Percentiles rank a stretch among this genome's conserved stretches.
These are phyloP conservation scores for Coleophora deauratella DNA, from an alignment of 2,888 invertebrate species.

Conservation along the genomic window DNA sequence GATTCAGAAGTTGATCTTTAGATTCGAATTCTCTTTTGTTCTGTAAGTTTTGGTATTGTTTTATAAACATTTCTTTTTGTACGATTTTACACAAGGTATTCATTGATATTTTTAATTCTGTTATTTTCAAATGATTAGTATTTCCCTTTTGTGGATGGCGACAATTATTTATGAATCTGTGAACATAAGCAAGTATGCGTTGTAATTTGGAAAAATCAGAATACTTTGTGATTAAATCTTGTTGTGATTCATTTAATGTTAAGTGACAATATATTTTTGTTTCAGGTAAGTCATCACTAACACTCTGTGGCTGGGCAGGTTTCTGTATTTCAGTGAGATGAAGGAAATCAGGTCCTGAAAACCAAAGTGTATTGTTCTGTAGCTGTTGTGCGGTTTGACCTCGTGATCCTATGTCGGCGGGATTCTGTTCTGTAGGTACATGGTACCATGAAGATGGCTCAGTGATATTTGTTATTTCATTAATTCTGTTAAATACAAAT, in stretches of 20 bases:
- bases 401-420: conserved; percentile 12
- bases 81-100: background rate
- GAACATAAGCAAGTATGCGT: conserved; percentile 6
- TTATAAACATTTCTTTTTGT: background rate
- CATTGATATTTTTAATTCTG: background rate
- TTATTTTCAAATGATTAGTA: background rate
- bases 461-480: conserved; percentile 8
- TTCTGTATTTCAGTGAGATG: conserved; percentile 3
- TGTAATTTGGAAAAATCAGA: conserved; percentile 8
- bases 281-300: background rate
- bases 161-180: conserved; percentile 13
- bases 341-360: conserved; percentile 8
- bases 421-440: conserved; percentile 10
- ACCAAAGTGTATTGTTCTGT: conserved; percentile 3
- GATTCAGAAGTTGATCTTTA: conserved; percentile 1
- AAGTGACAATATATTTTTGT: conserved; percentile 2
- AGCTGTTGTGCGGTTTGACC: conserved; percentile 4
- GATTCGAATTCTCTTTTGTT: background rate
- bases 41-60: background rate
- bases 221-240: background rate
- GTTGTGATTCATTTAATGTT: background rate
- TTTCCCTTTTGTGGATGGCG: background rate
- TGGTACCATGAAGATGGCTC: conserved; percentile 3
- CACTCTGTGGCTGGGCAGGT: conserved; percentile 3
- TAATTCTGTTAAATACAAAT: conserved; percentile 12